Evolutionary conservation across 2,113 vertebrate genomes (phyloP), one percentile per base, ranked within the genome.

Genomic region (Leiothrix lutea): DNA sequence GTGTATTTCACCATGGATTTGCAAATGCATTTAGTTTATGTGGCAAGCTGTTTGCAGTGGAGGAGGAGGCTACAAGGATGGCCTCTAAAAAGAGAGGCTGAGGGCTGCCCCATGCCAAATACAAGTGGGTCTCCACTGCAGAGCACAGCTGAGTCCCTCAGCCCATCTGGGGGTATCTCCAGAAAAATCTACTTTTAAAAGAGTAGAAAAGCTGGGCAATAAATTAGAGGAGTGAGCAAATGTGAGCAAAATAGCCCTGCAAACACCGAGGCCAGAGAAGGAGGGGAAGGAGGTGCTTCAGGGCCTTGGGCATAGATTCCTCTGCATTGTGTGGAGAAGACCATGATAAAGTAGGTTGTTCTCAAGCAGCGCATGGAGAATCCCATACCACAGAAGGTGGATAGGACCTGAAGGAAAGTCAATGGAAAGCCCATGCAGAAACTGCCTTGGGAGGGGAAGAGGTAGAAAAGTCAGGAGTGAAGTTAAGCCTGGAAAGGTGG

Each of bases 111-210:
- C 12, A 9, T 40, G 48, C 7, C 40, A 47, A 14, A 54, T 13
- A 47, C 21, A 31, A 35, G 36, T 17, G 13, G 5, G 10, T 67
- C 24, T 45, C 9, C 24, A 50, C 11, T 0, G 0, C 38, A 54
- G 31, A 26, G 8, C 7, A 44, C 4, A 8, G 38, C 20, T 50
- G 31, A 58, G 18, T 14, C 10, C 4, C 3, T 14, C 35, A 70
- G 25, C 4, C 15, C 54, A 35, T 8, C 17, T 40, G 5, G 6
- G 50, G 56, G 5, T 8, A 67, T 11, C 4, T 64, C 12, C 18
- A 45, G 14, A 47, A 64, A 87, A 62, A 22, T 4, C 6, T 58
- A 1, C 20, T 44, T 79, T 20, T 29, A 35, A 60, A 54, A 60
- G 8, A 5, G 2, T 20, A 25, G 64, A 50, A 45, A 26, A 40